Base-by-base conservation (phyloP, 2,888 invertebrate species). In the Polyommatus icarus region DNA sequence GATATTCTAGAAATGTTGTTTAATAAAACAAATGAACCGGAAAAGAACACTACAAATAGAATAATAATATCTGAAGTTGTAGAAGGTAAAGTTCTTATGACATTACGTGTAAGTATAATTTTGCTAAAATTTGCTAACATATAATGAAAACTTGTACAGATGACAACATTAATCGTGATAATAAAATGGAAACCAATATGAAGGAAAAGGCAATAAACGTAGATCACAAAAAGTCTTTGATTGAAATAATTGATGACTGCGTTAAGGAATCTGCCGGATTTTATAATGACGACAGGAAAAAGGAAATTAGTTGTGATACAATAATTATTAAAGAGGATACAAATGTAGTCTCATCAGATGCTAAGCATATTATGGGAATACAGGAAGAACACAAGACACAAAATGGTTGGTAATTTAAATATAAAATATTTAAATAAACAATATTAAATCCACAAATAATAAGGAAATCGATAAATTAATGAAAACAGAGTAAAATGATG, bases 1-100 rank as follows among this genome's bases (percentile, higher is more conserved):
- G 89, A 91, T 29, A 84, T 89, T 32, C 78, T 87, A 80, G 87
- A 87, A 80, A 85, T 93, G 72, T 78, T 93, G 57, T 92, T 88
- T 76, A 86, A 85, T 77, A 89, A 91, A 82, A 59, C 82, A 7
- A 81, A 89, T 1, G 89, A 87, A 32, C 83, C 84, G 10, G 79
- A 84, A 76, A 84, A 82, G 1, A 67, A 2, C 6, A 67, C 29
- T 7, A 32, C 1, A 67, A 29, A 29, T 5, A 67, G 12, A 67
- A 15, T 32, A 67, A 29, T 18, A 7, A 82, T 83, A 7, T 82
- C 83, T 0, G 83, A 86, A 78, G 84, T 83, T 46, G 79, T 86
- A 15, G 83, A 84, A 84, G 89, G 90, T 90, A 85, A 80, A 32
- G 20, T 72, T 7, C 50, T 29, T 67, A 20, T 29, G 24, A 24